phyloP scores from a whole-genome alignment of 2,888 invertebrate species.

The Drosophila kokeensis region DNA sequence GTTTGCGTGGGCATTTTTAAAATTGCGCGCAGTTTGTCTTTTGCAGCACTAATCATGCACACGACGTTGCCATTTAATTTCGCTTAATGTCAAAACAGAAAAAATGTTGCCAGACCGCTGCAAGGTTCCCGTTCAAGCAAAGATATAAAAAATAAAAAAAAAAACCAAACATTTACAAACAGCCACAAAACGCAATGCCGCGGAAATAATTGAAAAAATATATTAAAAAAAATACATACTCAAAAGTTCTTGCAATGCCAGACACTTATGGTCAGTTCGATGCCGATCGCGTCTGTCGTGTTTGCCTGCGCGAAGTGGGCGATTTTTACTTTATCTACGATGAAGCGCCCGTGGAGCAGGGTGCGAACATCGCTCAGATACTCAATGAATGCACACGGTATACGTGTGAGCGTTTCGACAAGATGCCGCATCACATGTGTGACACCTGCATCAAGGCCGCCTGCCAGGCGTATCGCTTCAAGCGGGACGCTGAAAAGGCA shows the following conservation, averaged over 20 bases:
- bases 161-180: slow-evolving; percentile 31
- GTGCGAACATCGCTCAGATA: slow-evolving; percentile 76
- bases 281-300: slow-evolving; percentile 81
- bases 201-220: slow-evolving; percentile 13
- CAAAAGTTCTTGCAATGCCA: slow-evolving; percentile 31
- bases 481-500: slow-evolving; percentile 82
- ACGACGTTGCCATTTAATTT: slow-evolving; percentile 30
- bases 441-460: slow-evolving; percentile 78
- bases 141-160: slow-evolving; percentile 37
- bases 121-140: slow-evolving; percentile 25
- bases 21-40: neutral
- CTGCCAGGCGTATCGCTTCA: slow-evolving; percentile 82
- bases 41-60: neutral
- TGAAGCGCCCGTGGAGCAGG: slow-evolving; percentile 69
- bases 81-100: neutral
- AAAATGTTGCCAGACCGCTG: slow-evolving; percentile 26
- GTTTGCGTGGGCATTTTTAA: slow-evolving; percentile 11
- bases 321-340: slow-evolving; percentile 80
- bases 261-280: slow-evolving; percentile 55
- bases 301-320: slow-evolving; percentile 77
- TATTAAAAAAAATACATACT: slow-evolving; percentile 5
- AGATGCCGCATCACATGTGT: slow-evolving; percentile 84
- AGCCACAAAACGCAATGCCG: slow-evolving; percentile 28
- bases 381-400: slow-evolving; percentile 82
- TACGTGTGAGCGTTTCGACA: slow-evolving; percentile 84